Conservation (phyloP, 2,888 invertebrate genomes). For the Philereme transversata region DNA sequence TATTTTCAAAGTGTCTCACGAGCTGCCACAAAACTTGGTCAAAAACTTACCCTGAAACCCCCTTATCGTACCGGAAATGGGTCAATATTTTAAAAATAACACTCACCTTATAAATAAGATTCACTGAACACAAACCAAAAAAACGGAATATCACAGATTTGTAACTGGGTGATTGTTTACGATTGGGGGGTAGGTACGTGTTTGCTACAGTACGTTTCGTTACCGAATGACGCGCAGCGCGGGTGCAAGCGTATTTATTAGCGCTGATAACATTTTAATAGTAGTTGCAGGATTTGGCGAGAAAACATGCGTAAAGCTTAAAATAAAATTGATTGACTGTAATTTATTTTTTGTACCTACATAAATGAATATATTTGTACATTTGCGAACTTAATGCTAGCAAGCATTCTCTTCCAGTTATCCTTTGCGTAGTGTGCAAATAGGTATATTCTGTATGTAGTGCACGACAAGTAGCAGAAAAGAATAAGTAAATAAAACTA, state of each 20-base stretch:
- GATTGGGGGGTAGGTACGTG: slow-evolving; percentile 17
- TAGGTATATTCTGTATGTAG: too few relatives aligned
- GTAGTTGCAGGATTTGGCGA: not conserved
- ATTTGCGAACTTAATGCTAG: too few relatives aligned
- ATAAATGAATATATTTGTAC: too few relatives aligned
- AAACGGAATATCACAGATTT: slow-evolving; percentile 24
- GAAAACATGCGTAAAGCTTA: not conserved
- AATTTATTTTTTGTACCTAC: too few relatives aligned
- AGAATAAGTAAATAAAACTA: too few relatives aligned
- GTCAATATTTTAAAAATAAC: not conserved
- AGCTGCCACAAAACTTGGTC: too few relatives aligned
- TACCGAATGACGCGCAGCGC: slow-evolving; percentile 16
- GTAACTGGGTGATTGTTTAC: not conserved
- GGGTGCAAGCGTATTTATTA: slow-evolving; percentile 14
- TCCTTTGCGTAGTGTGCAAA: too few relatives aligned
- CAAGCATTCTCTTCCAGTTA: too few relatives aligned
- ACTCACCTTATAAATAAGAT: slow-evolving; percentile 13
- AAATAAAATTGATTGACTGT: too few relatives aligned
- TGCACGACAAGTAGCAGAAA: too few relatives aligned
- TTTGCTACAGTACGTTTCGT: slow-evolving; percentile 6
- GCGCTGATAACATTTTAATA: not conserved
- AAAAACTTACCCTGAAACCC: not conserved
- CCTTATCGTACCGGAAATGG: not conserved
- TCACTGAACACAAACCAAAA: not conserved
- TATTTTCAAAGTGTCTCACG: too few relatives aligned